Evolutionary conservation across 2,888 invertebrate species (phyloP), one percentile per base, ranked within the genome.

Genomic region (Platycnemis pennipes): DNA sequence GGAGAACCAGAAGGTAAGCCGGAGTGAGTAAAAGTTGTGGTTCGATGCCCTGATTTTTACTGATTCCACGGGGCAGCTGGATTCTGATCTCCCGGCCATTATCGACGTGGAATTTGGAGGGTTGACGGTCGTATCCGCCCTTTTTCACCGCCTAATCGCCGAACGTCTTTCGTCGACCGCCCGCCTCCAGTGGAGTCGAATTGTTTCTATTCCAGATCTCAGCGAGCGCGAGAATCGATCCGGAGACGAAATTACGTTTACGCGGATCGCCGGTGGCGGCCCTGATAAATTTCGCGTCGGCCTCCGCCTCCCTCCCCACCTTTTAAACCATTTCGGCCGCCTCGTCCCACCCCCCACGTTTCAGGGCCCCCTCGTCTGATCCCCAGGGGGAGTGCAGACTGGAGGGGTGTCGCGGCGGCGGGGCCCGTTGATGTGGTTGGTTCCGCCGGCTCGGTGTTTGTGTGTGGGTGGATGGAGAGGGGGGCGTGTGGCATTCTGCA

Each of bases 401-500:
- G 91, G 56, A 53, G 91, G 87, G 87, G 46, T n/a, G 87, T 44
- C 87, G 87, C n/a, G 91, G 91, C 63, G 91, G 49, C 49, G 77
- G 63, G 26, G 26, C 37, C 37, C 37, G 37, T 11, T 37, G 77
- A 31, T 77, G 77, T 37, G 31, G 77, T 77, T 31, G 77, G 8
- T 37, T 31, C 13, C 77, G 26, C 7, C 69, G 31, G 37, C 77
- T 37, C 16, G 26, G 26, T 26, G 77, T 11, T 11, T 16, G 77
- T 77, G 77, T 49, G 49, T 63, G 63, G 63, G 63, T 63, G 63
- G 63, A 19, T 3, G 7, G 31, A 31, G 69, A 31, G 8, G 31
- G 69, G n/a, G 26, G 63, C 8, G 63, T 7, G 53, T 53, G 63
- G 19, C 26, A 26, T 3, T 91, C 69, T 91, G 69, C 91, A 91